Evolutionary conservation across 2,888 invertebrate genomes (phyloP), one percentile per base, ranked within the genome.

Genomic region (Polia nebulosa): DNA sequence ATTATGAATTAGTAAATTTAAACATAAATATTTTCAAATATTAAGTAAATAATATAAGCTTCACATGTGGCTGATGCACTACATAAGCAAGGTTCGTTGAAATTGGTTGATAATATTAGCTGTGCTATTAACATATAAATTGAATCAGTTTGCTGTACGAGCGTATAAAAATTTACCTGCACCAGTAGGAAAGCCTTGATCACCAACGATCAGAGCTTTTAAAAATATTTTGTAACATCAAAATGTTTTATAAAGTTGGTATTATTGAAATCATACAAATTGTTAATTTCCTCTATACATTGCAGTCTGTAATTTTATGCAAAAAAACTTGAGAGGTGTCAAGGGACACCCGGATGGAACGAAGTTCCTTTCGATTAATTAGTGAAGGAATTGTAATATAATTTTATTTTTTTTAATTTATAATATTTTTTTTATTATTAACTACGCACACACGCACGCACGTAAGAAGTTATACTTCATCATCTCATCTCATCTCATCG

Each of bases 271-370:
- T 39, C 2, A 39, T 11, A 41, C 22, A 55, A 74, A 52, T 76
- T n/a, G 49, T 27, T 56, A 68, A 55, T 71, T 76, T 67, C 44
- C 49, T 45, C 68, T 22, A 7, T 56, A 25, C n/a, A 55, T 75
- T 49, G 49, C 25, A 41, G 1, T 45, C 27, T 4, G 22, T 39
- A 65, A 74, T 53, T 3, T 5, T 34, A 27, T 6, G 22, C 39
- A 22, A 22, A n/a, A n/a, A n/a, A n/a, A n/a, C n/a, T n/a, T n/a
- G n/a, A n/a, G n/a, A n/a, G n/a, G n/a, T n/a, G n/a, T n/a, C n/a
- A n/a, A n/a, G n/a, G n/a, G n/a, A n/a, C n/a, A n/a, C n/a, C n/a
- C n/a, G n/a, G n/a, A n/a, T n/a, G n/a, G n/a, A n/a, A n/a, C n/a
- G n/a, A n/a, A n/a, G n/a, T n/a, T n/a, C n/a, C n/a, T n/a, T n/a